Percentiles rank a stretch among this genome's conserved stretches.
phyloP scores from a whole-genome alignment of 1,140 invertebrate genomes.

The Drosophila repleta region DNA sequence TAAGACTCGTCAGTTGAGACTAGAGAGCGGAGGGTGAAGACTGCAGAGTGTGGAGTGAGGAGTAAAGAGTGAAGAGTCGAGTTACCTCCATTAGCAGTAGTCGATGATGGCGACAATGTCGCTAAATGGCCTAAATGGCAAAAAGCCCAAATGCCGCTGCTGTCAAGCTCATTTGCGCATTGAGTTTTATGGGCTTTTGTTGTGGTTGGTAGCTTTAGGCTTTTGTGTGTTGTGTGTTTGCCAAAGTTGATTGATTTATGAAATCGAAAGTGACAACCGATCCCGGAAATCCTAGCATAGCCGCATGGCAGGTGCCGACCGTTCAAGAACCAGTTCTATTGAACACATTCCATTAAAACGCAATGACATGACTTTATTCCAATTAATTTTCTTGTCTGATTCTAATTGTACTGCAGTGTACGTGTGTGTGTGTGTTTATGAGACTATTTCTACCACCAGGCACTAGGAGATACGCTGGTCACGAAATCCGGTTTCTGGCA shows the following conservation, averaged over 20 bases:
- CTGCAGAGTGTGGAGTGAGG: too few species aligned
- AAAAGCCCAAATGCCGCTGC: conserved; percentile 26
- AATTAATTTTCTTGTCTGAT: conserved; percentile 11
- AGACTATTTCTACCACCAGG: conserved; percentile 53
- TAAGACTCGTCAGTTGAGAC: neutral
- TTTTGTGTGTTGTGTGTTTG: conserved; percentile 6
- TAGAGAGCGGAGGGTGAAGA: neutral
- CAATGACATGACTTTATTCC: conserved; percentile 37
- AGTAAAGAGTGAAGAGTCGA: neutral
- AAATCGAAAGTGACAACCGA: conserved; percentile 43
- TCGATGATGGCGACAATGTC: conserved; percentile 37
- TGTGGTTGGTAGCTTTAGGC: conserved; percentile 14
- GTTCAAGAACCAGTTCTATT: conserved; percentile 32
- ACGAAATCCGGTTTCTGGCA: conserved; percentile 64
- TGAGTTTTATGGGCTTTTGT: conserved; percentile 38
- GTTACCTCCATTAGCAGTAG: conserved; percentile 33
- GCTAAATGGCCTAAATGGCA: conserved; percentile 47
- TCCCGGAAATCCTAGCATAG: conserved; percentile 69
- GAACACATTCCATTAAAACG: conserved; percentile 23
- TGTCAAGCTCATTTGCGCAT: conserved; percentile 33
- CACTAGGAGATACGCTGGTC: conserved; percentile 28
- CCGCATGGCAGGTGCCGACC: conserved; percentile 44
- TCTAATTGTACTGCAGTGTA: conserved; percentile 31
- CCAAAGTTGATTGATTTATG: conserved; percentile 65
- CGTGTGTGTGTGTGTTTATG: conserved; percentile 29